Evolutionary conservation across 2,888 invertebrate species (phyloP), one percentile per base, ranked within the genome.

Genomic region (Mongoloraphidia duomilia): DNA sequence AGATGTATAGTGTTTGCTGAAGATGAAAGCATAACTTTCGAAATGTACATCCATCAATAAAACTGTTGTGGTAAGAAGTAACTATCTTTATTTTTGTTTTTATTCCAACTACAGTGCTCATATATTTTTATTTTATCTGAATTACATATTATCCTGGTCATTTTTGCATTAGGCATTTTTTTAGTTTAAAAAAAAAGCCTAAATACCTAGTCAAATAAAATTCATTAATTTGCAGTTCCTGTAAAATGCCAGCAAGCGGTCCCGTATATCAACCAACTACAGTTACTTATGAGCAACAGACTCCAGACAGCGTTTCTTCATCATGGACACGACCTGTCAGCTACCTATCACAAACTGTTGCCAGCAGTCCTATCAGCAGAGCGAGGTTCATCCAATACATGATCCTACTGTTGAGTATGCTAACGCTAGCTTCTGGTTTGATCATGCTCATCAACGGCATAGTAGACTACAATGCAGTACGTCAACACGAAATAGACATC

Each of bases 181-280:
- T n/a, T n/a, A n/a, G n/a, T n/a, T n/a, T n/a, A n/a, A n/a, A n/a
- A n/a, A n/a, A n/a, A n/a, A n/a, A n/a, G n/a, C n/a, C n/a, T n/a
- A n/a, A n/a, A n/a, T n/a, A n/a, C n/a, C n/a, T 6, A 26, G 6
- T 26, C 3, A 26, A 6, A 26, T 8, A 41, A 11, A 41, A 8
- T 41, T 41, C 11, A 44, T 4, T 46, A 44, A 8, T 12, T 12
- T 14, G 9, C 12, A 38, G 36, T 46, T 12, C 43, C 36, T 50
- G n/a, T 14, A 74, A 67, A 64, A 81, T 82, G 81, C 80, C 81
- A 56, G 74, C 77, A 49, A 71, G 69, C 54, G 79, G 80, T 63
- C 82, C 83, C 52, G 84, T 84, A 44, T 84, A 84, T 68, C 84
- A 84, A 65, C 84, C 84, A 12, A 84, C 84, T 53, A 84, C 84